Conservation (phyloP, 2,888 invertebrate species). For the Phalera bucephala region DNA sequence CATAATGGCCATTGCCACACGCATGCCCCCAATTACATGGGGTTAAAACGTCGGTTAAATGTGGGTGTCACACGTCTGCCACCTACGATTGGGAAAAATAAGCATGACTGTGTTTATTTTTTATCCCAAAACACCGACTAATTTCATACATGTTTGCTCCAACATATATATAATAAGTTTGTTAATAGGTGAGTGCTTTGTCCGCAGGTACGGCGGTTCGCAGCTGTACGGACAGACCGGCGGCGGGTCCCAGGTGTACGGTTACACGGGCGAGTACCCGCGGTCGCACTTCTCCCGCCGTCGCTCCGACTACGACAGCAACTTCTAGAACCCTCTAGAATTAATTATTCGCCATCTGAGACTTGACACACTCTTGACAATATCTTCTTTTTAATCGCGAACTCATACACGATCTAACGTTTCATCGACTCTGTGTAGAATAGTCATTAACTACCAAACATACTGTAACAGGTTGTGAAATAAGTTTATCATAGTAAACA, state of each 20-base stretch:
- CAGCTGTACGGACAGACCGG: constrained; percentile 87
- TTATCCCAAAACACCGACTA: too few species aligned
- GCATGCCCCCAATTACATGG: too few species aligned
- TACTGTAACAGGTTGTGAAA: constrained; percentile 74
- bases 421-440: constrained; percentile 47
- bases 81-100: too few species aligned
- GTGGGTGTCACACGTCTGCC: too few species aligned
- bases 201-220: constrained; percentile 77
- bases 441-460: constrained; percentile 44
- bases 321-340: constrained; percentile 83
- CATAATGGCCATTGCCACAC: too few species aligned
- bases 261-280: constrained; percentile 72
- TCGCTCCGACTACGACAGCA: constrained; percentile 90
- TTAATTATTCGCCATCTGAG: constrained; percentile 37
- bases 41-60: too few species aligned
- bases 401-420: constrained; percentile 40
- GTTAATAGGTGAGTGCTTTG: constrained; percentile 17
- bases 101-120: too few species aligned
- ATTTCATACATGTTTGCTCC: too few species aligned
- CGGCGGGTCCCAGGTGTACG: constrained; percentile 84
- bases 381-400: constrained; percentile 69
- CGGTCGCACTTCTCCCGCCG: constrained; percentile 84
- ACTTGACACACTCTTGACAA: constrained; percentile 68
- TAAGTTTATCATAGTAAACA: constrained; percentile 51
- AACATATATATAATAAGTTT: too few species aligned